phyloP scores from a whole-genome alignment of 2,797 vertebrate species.

The Aselliscus stoliczkanus region DNA sequence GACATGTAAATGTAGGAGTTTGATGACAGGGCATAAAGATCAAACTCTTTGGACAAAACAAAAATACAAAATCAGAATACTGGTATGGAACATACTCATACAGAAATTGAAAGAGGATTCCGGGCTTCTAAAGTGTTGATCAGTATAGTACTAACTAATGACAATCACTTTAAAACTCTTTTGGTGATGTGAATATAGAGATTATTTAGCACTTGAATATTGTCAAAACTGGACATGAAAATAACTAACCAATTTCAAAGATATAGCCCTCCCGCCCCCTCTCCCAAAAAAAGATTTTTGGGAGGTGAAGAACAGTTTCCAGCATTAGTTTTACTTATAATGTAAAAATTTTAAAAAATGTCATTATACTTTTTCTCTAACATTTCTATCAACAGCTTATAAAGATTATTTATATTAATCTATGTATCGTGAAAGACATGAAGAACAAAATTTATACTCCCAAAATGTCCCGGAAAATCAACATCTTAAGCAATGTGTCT shows the following conservation, averaged over 20 bases:
- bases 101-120: background rate
- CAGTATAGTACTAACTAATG: background rate
- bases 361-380: background rate
- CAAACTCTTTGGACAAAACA: background rate
- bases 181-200: background rate
- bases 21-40: background rate
- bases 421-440: background rate
- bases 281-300: background rate
- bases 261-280: too few relatives aligned
- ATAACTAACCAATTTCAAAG: background rate
- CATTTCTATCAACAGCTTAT: background rate
- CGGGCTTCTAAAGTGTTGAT: background rate
- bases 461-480: background rate
- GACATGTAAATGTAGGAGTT: background rate
- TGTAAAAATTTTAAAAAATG: background rate
- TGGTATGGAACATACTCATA: background rate
- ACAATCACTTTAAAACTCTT: background rate
- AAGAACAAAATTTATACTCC: background rate
- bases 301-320: background rate
- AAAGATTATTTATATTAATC: background rate
- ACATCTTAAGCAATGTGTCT: background rate
- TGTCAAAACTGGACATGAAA: background rate
- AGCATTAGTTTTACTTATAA: background rate
- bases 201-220: background rate
- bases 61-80: background rate